These are phyloP conservation scores for Turdus rufiventris DNA, from an alignment of 2,113 vertebrate genomes.

Conservation along the genomic window DNA sequence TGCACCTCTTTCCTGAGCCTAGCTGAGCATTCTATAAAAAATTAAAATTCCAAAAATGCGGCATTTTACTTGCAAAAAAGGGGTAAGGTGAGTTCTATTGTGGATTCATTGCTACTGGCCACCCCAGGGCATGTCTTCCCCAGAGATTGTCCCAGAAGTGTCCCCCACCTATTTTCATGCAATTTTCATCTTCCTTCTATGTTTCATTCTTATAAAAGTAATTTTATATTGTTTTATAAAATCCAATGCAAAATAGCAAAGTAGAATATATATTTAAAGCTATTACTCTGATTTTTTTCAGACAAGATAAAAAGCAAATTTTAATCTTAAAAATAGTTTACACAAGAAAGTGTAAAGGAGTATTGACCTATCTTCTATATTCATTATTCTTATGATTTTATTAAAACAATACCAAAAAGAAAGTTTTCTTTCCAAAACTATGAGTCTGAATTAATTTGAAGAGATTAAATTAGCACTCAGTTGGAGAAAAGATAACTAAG, in stretches of 20 bases:
- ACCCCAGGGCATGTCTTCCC: accelerated
- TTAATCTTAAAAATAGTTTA: neutral
- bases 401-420: neutral
- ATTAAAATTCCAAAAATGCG: neutral
- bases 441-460: neutral
- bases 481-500: neutral
- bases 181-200: neutral
- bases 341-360: neutral
- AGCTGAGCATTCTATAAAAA: neutral
- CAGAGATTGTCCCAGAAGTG: neutral
- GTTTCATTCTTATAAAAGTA: neutral
- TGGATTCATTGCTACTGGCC: neutral
- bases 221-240: neutral
- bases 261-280: neutral
- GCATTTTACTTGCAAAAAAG: neutral
- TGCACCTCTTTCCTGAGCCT: neutral
- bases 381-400: neutral
- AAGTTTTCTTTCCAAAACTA: neutral
- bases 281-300: neutral
- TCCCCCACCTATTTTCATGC: neutral
- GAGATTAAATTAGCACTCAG: neutral
- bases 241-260: neutral
- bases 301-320: neutral
- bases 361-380: neutral
- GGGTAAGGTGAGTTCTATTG: neutral